These are phyloP conservation scores for Puntigrus tetrazona DNA, from an alignment of 2,113 vertebrate genomes.

Conservation along the genomic window DNA sequence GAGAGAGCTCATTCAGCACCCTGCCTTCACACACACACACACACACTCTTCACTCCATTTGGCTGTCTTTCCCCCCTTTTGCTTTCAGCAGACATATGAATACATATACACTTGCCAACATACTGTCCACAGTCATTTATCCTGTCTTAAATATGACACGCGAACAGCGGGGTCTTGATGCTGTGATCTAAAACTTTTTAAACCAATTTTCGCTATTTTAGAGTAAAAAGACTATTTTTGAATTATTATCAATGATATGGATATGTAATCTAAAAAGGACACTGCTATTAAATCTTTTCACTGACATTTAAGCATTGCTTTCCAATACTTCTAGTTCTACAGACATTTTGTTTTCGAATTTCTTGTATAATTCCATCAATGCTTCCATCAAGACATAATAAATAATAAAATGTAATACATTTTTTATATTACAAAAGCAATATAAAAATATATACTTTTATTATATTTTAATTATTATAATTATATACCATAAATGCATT, in stretches of 20 bases:
- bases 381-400: too few species aligned
- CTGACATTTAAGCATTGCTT: too few species aligned
- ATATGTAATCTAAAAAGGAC: too few species aligned
- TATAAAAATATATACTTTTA: too few species aligned
- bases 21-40: constrained; percentile 27
- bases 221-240: background rate
- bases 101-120: background rate
- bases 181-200: background rate
- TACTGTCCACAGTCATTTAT: background rate
- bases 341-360: too few species aligned
- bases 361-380: too few species aligned
- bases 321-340: too few species aligned
- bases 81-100: constrained; percentile 44
- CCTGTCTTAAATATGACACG: background rate
- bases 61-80: constrained; percentile 62
- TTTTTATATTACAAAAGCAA: too few species aligned
- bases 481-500: too few species aligned
- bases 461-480: too few species aligned
- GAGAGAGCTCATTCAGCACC: constrained; percentile 50
- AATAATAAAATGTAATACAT: too few species aligned
- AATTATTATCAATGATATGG: background rate
- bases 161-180: background rate
- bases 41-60: constrained; percentile 29
- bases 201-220: background rate
- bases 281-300: too few species aligned